These are phyloP conservation scores for Actinostola sp. DNA, from an alignment of 92 coral and sea anemone species.

Conservation along the genomic window DNA sequence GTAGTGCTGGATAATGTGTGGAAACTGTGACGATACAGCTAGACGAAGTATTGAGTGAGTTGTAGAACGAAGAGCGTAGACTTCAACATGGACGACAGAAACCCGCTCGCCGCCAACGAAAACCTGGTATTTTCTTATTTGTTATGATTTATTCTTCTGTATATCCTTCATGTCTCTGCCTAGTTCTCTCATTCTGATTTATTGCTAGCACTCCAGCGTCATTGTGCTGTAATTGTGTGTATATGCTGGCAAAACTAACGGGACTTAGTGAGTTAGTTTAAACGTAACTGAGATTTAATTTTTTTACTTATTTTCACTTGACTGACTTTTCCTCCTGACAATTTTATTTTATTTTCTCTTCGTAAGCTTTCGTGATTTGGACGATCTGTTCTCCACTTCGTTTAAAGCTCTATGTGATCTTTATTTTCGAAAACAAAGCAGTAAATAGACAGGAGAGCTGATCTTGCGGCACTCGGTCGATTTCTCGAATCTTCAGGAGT, in stretches of 20 bases:
- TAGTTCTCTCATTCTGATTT: background rate
- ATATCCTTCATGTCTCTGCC: background rate
- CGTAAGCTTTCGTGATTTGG: background rate
- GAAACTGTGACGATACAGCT: background rate
- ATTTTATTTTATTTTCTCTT: background rate
- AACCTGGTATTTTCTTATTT: constrained; percentile 79
- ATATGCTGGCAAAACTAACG: background rate
- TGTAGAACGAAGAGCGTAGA: background rate
- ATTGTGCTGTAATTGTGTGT: background rate
- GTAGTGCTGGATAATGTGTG: constrained; percentile 11
- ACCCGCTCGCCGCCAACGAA: constrained; percentile 86
- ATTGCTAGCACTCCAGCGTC: background rate
- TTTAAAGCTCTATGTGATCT: too few species aligned
- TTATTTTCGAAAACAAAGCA: too few species aligned
- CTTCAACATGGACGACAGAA: constrained; percentile 84
- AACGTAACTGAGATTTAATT: constrained; percentile 6
- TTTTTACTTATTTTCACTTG: constrained; percentile 1
- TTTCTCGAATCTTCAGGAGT: too few species aligned
- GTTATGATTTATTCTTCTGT: constrained; percentile 6
- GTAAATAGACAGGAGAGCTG: too few species aligned
- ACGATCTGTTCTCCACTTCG: too few species aligned
- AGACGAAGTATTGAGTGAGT: constrained; percentile 1
- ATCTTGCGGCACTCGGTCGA: too few species aligned
- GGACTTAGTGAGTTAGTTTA: background rate
- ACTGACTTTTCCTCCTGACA: background rate